These are phyloP conservation scores for Lepidocyrtinus sp. DNA, from an alignment of 2,888 invertebrate genomes.

Conservation along the genomic window DNA sequence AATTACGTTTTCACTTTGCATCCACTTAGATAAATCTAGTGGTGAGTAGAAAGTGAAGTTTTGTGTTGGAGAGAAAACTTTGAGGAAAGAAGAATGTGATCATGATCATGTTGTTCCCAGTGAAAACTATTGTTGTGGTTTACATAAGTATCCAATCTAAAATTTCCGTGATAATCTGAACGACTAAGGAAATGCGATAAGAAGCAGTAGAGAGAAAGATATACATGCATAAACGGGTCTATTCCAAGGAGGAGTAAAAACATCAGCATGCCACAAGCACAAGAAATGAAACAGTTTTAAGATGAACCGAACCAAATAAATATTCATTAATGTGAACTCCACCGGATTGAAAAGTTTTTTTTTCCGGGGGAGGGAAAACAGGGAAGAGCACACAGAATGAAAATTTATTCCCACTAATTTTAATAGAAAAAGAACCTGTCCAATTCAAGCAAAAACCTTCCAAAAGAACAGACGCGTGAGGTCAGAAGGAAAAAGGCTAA, in stretches of 20 bases:
- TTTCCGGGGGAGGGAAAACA: conserved; percentile 47
- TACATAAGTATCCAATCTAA: conserved; percentile 11
- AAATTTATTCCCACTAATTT: conserved; percentile 68
- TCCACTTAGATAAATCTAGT: too few relatives aligned
- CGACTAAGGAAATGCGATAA: conserved; percentile 3
- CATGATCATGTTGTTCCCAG: not conserved
- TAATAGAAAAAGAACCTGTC: conserved; percentile 39
- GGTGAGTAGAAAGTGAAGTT: too few relatives aligned
- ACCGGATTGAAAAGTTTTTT: conserved; percentile 66
- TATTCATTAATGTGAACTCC: conserved; percentile 69
- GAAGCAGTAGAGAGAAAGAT: too few relatives aligned
- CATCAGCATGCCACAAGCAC: not conserved
- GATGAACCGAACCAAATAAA: conserved; percentile 64
- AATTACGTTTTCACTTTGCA: not conserved
- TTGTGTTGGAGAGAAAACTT: not conserved
- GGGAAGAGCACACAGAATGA: conserved; percentile 57
- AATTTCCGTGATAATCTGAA: not conserved
- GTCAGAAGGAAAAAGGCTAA: not conserved
- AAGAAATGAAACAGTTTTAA: conserved; percentile 27
- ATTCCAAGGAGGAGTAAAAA: not conserved
- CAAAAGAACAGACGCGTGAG: too few relatives aligned
- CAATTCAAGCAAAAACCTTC: too few relatives aligned
- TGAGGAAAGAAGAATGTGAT: not conserved
- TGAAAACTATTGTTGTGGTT: conserved; percentile 3
- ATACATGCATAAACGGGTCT: too few relatives aligned